phyloP scores from a whole-genome alignment of 2,797 vertebrate species.

The Pyrocephalus nanus region DNA sequence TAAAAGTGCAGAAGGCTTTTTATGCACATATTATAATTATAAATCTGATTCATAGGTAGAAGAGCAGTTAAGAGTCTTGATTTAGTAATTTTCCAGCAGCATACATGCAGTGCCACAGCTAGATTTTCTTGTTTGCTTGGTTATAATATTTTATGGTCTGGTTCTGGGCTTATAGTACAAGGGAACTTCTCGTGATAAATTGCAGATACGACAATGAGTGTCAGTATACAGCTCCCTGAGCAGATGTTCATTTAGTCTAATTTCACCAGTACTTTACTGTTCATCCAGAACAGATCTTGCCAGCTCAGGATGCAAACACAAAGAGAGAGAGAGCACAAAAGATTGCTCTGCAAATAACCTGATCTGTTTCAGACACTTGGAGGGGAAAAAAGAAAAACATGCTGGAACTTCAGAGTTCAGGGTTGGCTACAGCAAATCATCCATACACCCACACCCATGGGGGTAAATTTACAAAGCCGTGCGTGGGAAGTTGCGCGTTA shows the following conservation, averaged over 20 bases:
- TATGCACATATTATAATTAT: slow-evolving; percentile 69
- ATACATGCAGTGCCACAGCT: slow-evolving; percentile 8
- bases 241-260: slow-evolving; percentile 74
- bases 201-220: slow-evolving; percentile 61
- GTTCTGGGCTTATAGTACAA: neutral
- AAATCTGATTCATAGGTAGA: slow-evolving; percentile 56
- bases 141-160: slow-evolving; percentile 23
- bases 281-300: slow-evolving; percentile 66
- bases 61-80: slow-evolving; percentile 48
- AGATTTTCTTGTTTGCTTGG: slow-evolving; percentile 21
- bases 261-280: slow-evolving; percentile 70
- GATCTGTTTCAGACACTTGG: slow-evolving; percentile 48
- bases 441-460: slow-evolving; percentile 58
- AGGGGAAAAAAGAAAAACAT: neutral
- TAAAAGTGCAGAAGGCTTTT: slow-evolving; percentile 72
- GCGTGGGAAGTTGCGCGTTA: slow-evolving; percentile 52
- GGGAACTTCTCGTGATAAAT: slow-evolving; percentile 40
- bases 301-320: slow-evolving; percentile 63
- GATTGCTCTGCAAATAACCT: slow-evolving; percentile 54
- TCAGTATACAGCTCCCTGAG: slow-evolving; percentile 56
- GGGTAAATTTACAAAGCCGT: slow-evolving; percentile 60
- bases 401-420: neutral
- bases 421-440: slow-evolving; percentile 64
- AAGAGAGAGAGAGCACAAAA: slow-evolving; percentile 61
- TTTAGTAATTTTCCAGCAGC: slow-evolving; percentile 68